These are phyloP conservation scores for Hypsibius dujardini DNA, from an alignment of 1,140 invertebrate species.

Conservation along the genomic window DNA sequence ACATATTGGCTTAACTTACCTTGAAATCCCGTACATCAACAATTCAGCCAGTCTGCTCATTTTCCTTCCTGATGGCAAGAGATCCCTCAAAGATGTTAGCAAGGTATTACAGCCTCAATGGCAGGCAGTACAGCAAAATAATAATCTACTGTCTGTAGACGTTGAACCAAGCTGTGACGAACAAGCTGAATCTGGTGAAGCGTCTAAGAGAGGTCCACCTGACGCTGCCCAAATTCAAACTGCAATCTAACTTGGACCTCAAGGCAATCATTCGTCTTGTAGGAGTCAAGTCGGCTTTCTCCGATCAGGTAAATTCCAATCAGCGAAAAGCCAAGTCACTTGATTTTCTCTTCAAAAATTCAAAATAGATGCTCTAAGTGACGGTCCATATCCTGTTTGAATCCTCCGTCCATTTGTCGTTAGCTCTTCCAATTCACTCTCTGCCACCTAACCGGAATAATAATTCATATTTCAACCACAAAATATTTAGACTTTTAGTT, in stretches of 20 bases:
- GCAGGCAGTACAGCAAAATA: too few species aligned
- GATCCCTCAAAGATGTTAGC: background rate
- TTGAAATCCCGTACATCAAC: background rate
- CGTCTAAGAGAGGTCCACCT: background rate
- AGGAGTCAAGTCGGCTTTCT: background rate
- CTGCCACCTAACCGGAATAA: background rate
- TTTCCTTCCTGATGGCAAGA: background rate
- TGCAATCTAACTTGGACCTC: background rate
- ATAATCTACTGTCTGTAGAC: too few species aligned
- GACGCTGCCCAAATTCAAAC: background rate
- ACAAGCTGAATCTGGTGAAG: background rate
- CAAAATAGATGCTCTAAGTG: background rate
- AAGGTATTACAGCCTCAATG: background rate
- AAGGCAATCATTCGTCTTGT: background rate
- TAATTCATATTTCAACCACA: background rate
- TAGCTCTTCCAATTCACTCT: too few species aligned
- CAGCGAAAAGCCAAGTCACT: background rate
- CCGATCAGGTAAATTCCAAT: background rate
- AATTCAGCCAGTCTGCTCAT: conserved; percentile 7
- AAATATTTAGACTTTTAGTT: background rate
- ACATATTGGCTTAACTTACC: background rate
- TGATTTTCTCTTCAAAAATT: background rate
- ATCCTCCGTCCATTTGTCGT: too few species aligned
- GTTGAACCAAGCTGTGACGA: too few species aligned
- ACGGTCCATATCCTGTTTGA: too few species aligned